A percentile compares a stretch with the other conserved stretches of the same genome.
Conservation (phyloP, 2,888 invertebrate genomes). For the Scrobipalpa atriplicella region DNA sequence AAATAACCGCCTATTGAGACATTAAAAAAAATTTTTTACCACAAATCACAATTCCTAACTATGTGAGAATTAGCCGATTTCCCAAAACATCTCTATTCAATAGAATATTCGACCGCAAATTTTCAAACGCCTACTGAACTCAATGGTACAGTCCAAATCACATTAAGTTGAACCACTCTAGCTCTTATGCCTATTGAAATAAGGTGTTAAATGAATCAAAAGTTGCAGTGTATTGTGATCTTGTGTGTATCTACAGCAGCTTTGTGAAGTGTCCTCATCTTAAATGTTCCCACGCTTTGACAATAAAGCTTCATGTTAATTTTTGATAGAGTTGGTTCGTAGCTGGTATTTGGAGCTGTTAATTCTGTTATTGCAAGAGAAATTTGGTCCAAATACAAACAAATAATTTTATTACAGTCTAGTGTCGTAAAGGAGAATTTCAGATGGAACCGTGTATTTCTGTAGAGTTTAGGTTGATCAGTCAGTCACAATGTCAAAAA, state of each 20-base stretch:
- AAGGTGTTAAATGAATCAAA: neutral
- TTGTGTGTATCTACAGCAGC: neutral
- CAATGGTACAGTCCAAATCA: neutral
- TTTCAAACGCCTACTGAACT: constrained; percentile 13
- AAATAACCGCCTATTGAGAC: neutral
- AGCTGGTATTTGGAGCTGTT: constrained; percentile 4
- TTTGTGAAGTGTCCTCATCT: constrained; percentile 19
- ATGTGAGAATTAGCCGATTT: constrained; percentile 10
- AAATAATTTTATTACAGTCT: no score
- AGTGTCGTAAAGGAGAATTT: no score
- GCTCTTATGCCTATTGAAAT: neutral
- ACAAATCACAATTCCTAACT: neutral
- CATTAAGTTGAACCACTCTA: neutral
- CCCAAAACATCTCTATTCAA: constrained; percentile 10
- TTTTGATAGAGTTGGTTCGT: neutral
- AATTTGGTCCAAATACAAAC: no score
- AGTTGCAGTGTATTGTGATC: neutral
- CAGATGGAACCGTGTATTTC: no score
- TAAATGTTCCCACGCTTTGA: constrained; percentile 19
- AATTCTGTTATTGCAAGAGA: neutral
- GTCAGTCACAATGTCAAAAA: no score
- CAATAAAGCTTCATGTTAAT: constrained; percentile 13
- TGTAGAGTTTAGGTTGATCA: no score
- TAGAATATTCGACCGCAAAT: constrained; percentile 14
- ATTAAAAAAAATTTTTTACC: neutral